Evolutionary conservation across 1,140 invertebrate genomes (phyloP), one percentile per base, ranked within the genome.

Genomic region (Drosophila equinoxialis): DNA sequence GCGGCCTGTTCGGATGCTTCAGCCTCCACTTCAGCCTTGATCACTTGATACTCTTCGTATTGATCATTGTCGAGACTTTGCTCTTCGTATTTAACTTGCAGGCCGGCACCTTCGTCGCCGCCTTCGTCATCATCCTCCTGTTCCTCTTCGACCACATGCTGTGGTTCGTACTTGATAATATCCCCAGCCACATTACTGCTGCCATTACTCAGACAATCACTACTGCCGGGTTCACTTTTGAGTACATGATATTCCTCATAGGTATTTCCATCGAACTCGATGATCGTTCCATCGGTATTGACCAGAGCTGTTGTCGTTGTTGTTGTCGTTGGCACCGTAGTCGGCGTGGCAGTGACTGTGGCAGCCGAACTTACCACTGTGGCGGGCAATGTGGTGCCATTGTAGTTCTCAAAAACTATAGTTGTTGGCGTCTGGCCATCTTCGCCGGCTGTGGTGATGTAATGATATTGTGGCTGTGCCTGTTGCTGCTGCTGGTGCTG

Each of bases 341-440:
- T 30, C 20, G 74, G 41, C 39, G 78, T 64, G 13, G 79, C 70
- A n/a, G 79, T 78, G 17, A 51, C 17, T n/a, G 74, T 59, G 5
- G 81, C 61, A 6, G 79, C 75, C 41, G 79, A 62, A 51, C 65
- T 73, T 13, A 84, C 81, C 63, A 83, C 62, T 35, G 82, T 51
- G 20, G 45, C 45, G 17, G 45, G 45, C 45, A 51, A 79, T 76
- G 85, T 45, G 7, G 70, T 78, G 14, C 82, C 82, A 30, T 91
- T 90, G 61, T 91, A 91, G 68, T 91, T 91, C 68, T 91, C 90
- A 63, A 91, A 91, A 41, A 91, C 90, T 73, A 91, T 91, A 30
- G 90, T 91, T 41, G 84, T 89, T 37, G 87, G 87, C n/a, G 89
- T 90, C 45, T 87, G 82, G 51, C 86, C 86, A 58, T 91, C 81